Evolutionary conservation across 2,888 invertebrate genomes (phyloP).

Genomic region (Busseola fusca): DNA sequence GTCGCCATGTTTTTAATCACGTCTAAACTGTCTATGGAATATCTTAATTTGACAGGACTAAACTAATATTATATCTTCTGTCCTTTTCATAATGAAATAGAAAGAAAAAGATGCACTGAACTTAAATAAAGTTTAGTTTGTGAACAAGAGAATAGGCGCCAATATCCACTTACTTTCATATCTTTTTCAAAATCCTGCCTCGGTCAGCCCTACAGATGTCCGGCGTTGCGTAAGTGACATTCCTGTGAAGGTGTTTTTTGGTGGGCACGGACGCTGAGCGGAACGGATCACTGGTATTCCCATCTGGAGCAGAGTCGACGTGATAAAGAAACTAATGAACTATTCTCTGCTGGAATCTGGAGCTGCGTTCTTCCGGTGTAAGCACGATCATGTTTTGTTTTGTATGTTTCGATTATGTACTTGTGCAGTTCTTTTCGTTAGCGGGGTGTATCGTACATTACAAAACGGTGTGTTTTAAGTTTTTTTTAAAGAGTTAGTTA

Average conservation of each 20-base stretch:
- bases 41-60: too few relatives aligned
- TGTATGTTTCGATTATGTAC: not conserved
- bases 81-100: too few relatives aligned
- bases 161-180: not conserved
- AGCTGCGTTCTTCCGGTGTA: constrained; percentile 62
- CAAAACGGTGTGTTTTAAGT: not conserved
- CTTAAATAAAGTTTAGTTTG: too few relatives aligned
- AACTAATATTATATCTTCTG: too few relatives aligned
- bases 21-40: too few relatives aligned
- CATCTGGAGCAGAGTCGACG: constrained; percentile 60
- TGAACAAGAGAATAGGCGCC: too few relatives aligned
- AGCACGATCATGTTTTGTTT: constrained; percentile 45
- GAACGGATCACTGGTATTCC: constrained; percentile 79
- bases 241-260: constrained; percentile 81
- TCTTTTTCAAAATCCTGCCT: not conserved
- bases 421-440: not conserved
- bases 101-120: too few relatives aligned
- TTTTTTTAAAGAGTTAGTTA: not conserved
- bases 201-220: constrained; percentile 48
- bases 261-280: constrained; percentile 70
- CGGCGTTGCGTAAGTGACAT: constrained; percentile 80
- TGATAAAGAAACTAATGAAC: constrained; percentile 75
- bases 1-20: too few relatives aligned
- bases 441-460: not conserved
- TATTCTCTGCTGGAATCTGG: constrained; percentile 67